Evolutionary conservation across 2,113 vertebrate species (phyloP).

Genomic region (Megaceryle maxima): DNA sequence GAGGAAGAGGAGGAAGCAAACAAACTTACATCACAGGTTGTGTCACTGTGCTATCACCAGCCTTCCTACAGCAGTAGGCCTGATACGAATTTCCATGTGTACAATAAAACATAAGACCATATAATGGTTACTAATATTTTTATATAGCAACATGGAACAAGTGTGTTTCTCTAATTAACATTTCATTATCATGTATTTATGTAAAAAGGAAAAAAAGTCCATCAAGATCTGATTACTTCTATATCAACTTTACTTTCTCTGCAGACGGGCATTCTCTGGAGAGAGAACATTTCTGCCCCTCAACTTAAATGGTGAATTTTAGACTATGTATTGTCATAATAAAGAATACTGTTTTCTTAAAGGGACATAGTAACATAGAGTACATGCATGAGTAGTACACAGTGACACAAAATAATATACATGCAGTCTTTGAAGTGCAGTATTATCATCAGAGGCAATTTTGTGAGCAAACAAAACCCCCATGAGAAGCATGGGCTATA

Average conservation of each 20-base stretch:
- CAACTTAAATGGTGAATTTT: background rate
- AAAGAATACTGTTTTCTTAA: background rate
- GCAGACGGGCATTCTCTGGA: background rate
- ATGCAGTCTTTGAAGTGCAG: background rate
- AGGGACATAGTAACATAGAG: background rate
- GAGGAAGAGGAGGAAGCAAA: background rate
- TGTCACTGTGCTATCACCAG: background rate
- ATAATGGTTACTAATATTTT: background rate
- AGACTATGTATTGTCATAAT: background rate
- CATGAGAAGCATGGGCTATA: background rate
- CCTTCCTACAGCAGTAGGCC: background rate
- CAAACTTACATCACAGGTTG: background rate
- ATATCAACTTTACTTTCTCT: background rate
- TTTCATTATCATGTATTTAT: background rate
- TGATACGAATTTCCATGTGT: background rate
- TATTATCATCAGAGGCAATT: background rate
- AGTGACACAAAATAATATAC: background rate
- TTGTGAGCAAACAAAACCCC: background rate
- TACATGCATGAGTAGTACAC: background rate
- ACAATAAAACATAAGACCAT: background rate
- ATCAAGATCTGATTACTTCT: background rate
- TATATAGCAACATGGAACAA: background rate
- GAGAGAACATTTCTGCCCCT: background rate
- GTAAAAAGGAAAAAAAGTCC: background rate
- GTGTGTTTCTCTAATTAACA: background rate